Evolutionary conservation across 92 coral and sea anemone species (phyloP), one percentile per base, ranked within the genome.

Genomic region (Scolanthus callimorphus): DNA sequence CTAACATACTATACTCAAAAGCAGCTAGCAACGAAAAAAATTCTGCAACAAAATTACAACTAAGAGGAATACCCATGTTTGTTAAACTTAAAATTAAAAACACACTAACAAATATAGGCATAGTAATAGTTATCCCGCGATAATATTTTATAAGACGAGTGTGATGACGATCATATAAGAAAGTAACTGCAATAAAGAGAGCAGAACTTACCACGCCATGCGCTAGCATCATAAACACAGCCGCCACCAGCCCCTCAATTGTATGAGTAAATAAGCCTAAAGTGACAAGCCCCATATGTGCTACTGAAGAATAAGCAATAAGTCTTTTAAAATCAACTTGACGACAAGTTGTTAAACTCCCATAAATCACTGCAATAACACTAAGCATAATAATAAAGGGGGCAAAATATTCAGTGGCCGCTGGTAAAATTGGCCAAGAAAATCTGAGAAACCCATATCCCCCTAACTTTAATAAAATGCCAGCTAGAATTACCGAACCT

Each of bases 241-340:
- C 88, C 76, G 80, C 75, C 24, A 81, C 73, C 48, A 81, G 51
- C 34, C 91, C 91, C 65, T 79, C 83, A 48, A 74, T 69, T 20
- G 86, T 74, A 74, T 85, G 86, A 31, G 80, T 85, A 34, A 85
- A 85, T 73, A 85, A 39, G 69, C 88, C 84, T 49, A 85, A 62
- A 45, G 94, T 82, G 3, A 85, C 94, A 43, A 85, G 57, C 25
- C 94, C 94, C 94, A 85, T 85, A 27, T 85, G 94, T 12, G 94
- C 87, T 39, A 85, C 88, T 47, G 94, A 85, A 67, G 94, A 85
- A 57, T 85, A 85, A 55, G 94, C 94, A 62, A 85, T 75, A 64
- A 85, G 70, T 53, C 88, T 77, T 48, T 85, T 85, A 27, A 71
- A 66, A 60, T 85, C 94, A 37, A 80, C 83, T 55, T 85, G 94